Percentiles rank a stretch among this genome's conserved stretches.
phyloP scores from a whole-genome alignment of 2,113 vertebrate genomes.

The Xerus inauris region DNA sequence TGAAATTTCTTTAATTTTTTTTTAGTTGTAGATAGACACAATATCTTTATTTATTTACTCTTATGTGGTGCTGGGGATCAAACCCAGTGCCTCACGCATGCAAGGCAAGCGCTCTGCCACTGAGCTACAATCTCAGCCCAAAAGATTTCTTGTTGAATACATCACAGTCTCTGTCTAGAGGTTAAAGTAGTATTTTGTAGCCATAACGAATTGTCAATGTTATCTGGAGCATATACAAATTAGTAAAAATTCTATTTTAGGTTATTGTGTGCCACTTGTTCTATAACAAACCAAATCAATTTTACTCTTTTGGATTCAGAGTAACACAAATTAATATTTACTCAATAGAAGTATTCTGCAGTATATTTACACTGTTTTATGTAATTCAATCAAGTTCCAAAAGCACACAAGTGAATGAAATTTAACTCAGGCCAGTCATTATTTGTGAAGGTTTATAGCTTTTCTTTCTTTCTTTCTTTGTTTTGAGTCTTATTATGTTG shows the following conservation, averaged over 20 bases:
- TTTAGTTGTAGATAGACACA: too few species aligned
- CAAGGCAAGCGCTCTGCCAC: too few species aligned
- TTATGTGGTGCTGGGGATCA: too few species aligned
- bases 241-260: conserved; percentile 43
- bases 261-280: not conserved
- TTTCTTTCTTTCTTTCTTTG: too few species aligned
- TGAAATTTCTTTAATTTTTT: conserved; percentile 20
- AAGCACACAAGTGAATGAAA: conserved; percentile 38
- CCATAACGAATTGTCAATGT: not conserved
- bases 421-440: conserved; percentile 14
- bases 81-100: too few species aligned
- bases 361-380: conserved; percentile 5
- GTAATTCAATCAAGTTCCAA: not conserved
- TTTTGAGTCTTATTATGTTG: too few species aligned
- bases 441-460: not conserved
- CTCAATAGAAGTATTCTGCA: not conserved
- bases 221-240: not conserved
- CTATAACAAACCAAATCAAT: conserved; percentile 29
- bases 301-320: conserved; percentile 48
- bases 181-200: conserved; percentile 23
- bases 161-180: not conserved
- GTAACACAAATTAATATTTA: conserved; percentile 19
- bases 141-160: conserved; percentile 7
- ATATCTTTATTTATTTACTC: too few species aligned
- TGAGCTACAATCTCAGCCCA: too few species aligned